These are phyloP conservation scores for Meteorus cinctellus DNA, from an alignment of 2,888 invertebrate genomes.

Conservation along the genomic window DNA sequence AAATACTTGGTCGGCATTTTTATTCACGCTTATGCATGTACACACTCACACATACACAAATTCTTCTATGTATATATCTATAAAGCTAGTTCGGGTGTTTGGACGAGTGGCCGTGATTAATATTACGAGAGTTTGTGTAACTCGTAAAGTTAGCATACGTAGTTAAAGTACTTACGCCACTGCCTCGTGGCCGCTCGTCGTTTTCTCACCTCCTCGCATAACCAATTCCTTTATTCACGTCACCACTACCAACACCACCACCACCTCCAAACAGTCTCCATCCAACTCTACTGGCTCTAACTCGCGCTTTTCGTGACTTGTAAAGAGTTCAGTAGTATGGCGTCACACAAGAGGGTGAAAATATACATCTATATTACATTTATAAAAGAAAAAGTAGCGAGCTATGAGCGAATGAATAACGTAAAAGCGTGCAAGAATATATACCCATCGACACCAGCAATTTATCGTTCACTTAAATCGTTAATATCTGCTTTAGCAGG, in stretches of 20 bases:
- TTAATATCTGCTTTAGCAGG: conserved; percentile 69
- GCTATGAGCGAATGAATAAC: conserved; percentile 16
- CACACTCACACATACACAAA: neutral
- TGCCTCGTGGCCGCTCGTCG: conserved; percentile 38
- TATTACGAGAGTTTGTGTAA: conserved; percentile 71
- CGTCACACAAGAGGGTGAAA: conserved; percentile 16
- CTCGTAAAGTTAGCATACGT: conserved; percentile 70
- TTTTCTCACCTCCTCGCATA: conserved; percentile 41
- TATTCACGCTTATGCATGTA: conserved; percentile 62
- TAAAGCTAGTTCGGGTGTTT: conserved; percentile 55
- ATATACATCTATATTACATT: conserved; percentile 6
- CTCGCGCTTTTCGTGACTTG: conserved; percentile 31
- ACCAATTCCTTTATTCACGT: conserved; percentile 33
- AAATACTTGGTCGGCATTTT: conserved; percentile 64
- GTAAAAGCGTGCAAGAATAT: conserved; percentile 34
- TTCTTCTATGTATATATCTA: conserved; percentile 47
- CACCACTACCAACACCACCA: conserved; percentile 38
- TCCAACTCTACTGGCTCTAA: neutral
- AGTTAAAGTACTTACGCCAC: conserved; percentile 56
- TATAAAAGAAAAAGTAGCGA: conserved; percentile 26
- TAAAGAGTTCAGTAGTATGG: conserved; percentile 11
- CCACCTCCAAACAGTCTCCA: conserved; percentile 3
- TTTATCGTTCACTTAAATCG: conserved; percentile 71
- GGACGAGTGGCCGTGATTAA: conserved; percentile 69
- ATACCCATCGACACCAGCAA: conserved; percentile 66